Evolutionary conservation across 2,888 invertebrate genomes (phyloP), one percentile per base, ranked within the genome.

Genomic region (Carpatolechia fugitivella): DNA sequence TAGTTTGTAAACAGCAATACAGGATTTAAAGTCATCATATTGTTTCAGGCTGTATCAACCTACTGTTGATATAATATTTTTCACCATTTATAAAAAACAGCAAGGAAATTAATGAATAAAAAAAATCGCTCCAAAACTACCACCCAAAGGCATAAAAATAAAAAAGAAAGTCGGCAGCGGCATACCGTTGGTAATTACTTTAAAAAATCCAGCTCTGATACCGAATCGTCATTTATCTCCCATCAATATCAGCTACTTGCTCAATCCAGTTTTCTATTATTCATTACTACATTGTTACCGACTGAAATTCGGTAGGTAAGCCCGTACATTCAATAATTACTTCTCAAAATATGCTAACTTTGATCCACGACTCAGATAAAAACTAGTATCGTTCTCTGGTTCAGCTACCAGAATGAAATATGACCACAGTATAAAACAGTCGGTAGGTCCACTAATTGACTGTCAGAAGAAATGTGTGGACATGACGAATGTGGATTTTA

Each of bases 341-440:
- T 88, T 87, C 85, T 87, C 89, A 88, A 88, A 87, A 90, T 90
- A 90, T 87, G 74, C 86, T 82, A 81, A 82, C 73, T 79, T 66
- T 60, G 89, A 90, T 90, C 71, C 89, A 90, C 89, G 89, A 90
- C 74, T 65, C 5, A n/a, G 89, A 89, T 89, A 57, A 88, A 80
- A 58, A 58, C 64, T 57, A 65, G 82, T 82, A 82, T 76, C 52
- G 55, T 20, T 40, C 13, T 11, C 35, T 16, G 56, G 56, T 14
- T 11, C 35, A 16, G 56, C 58, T 59, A 56, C 58, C 44, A 56
- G 52, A 52, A 51, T 56, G 47, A 46, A 41, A 38, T 36, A 29
- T 54, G 51, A 38, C 41, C 54, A 52, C 54, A 57, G 57, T 13
- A 30, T 46, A 52, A n/a, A 13, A 14, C 33, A 33, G 30, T 20